phyloP scores from a whole-genome alignment of 2,797 vertebrate species.

The Pitangus sulphuratus region DNA sequence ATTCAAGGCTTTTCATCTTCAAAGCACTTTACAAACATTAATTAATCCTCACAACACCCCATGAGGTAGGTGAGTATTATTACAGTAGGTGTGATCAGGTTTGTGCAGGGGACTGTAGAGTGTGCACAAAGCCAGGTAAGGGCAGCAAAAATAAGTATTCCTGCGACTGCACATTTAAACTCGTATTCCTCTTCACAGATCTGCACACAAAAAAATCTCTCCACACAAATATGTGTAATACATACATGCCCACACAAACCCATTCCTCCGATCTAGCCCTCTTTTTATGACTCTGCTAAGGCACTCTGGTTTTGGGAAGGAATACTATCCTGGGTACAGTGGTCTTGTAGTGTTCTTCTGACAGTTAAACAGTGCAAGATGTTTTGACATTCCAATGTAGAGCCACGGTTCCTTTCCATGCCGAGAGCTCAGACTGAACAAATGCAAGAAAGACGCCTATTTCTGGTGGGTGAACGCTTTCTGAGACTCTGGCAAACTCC shows the following conservation, averaged over 20 bases:
- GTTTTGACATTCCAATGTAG: not conserved
- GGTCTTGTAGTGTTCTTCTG: not conserved
- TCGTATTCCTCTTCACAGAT: not conserved
- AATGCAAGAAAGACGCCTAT: not conserved
- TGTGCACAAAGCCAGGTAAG: constrained; percentile 21
- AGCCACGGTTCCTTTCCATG: not conserved
- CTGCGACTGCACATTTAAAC: not conserved
- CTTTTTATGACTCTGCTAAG: not conserved
- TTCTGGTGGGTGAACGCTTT: not conserved
- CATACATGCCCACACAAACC: not conserved
- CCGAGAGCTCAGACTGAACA: not conserved
- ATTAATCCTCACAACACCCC: constrained; percentile 66
- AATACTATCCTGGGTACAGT: not conserved
- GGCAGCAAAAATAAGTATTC: not conserved
- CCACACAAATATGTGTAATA: not conserved
- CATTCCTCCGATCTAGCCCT: not conserved
- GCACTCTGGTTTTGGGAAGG: not conserved
- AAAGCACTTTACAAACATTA: constrained; percentile 61
- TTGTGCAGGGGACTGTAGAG: constrained; percentile 40
- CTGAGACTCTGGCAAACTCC: not conserved
- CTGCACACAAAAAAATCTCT: not conserved
- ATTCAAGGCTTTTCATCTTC: constrained; percentile 62
- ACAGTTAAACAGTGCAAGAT: not conserved
- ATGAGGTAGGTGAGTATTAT: constrained; percentile 67
- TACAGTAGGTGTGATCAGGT: constrained; percentile 62